Evolutionary conservation across 2,888 invertebrate species (phyloP), one percentile per base, ranked within the genome.

Genomic region (Cheilosia pagana): DNA sequence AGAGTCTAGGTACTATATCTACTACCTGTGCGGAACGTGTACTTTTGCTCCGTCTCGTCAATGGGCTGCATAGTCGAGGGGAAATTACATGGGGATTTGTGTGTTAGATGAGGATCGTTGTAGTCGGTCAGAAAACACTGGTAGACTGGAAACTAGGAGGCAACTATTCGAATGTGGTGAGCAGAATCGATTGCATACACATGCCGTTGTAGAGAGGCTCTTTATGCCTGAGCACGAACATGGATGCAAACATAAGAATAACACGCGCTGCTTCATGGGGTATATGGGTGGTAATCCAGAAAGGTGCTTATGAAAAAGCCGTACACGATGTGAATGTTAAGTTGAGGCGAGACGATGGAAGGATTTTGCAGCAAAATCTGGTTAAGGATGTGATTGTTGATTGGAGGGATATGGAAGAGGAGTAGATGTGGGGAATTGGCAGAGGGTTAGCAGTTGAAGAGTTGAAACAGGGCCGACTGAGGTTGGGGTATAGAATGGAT

Each of bases 51-150:
- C 63, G 65, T 65, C 55, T 60, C 71, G 60, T 67, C 60, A 53
- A 76, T 72, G 31, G 67, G 45, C 43, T 16, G 2, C 5, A 48
- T 39, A 62, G 65, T 82, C 60, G 55, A 59, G 53, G 55, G n/a
- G 41, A 77, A 77, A 82, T 82, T 82, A 82, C 77, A 77, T 77
- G 72, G 31, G 72, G 77, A 82, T 82, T 82, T 82, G 76, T 77
- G 72, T 82, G 72, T 82, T 72, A 53, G 71, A 71, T 60, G 77
- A 67, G 67, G 71, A 82, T 77, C 81, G 70, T 28, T 71, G 70
- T 76, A 76, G 35, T 71, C 53, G 65, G 77, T 76, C 72, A 77
- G 71, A 71, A 59, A 71, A 68, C 70, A 75, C 25, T 21, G 52
- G 35, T 59, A 35, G 35, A 60, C 23, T 43, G 16, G 52, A 12